phyloP scores from a whole-genome alignment of 2,888 invertebrate genomes.

The Pterostichus madidus region DNA sequence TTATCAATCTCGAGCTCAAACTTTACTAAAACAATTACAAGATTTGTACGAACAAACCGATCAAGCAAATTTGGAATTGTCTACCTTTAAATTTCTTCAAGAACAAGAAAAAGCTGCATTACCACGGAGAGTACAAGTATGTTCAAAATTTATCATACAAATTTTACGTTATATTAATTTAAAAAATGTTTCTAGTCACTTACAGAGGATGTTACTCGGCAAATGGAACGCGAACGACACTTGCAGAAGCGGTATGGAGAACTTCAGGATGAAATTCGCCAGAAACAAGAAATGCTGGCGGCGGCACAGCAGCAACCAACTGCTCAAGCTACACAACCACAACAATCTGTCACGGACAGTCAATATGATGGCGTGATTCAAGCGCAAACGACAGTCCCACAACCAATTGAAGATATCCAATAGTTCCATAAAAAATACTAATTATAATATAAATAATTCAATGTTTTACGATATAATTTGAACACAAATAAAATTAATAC shows the following conservation, averaged over 20 bases:
- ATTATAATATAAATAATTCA: conserved; percentile 43
- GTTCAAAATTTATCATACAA: neutral
- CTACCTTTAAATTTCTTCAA: conserved; percentile 93
- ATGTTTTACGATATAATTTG: conserved; percentile 14
- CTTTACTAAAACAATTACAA: conserved; percentile 91
- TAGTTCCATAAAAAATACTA: conserved; percentile 44
- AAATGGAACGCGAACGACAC: conserved; percentile 93
- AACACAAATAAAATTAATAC: conserved; percentile 25
- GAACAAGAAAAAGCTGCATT: conserved; percentile 94
- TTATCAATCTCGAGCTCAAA: conserved; percentile 88
- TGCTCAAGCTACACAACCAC: conserved; percentile 15
- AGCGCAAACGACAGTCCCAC: conserved; percentile 41
- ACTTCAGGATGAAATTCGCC: conserved; percentile 82
- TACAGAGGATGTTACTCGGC: conserved; percentile 94
- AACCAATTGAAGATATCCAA: conserved; percentile 61
- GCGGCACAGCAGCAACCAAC: conserved; percentile 68
- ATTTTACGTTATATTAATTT: conserved; percentile 21
- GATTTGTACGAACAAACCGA: conserved; percentile 95
- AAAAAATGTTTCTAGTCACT: conserved; percentile 81
- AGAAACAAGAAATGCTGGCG: conserved; percentile 73
- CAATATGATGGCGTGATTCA: conserved; percentile 55
- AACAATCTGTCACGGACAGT: conserved; percentile 48
- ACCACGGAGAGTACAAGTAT: conserved; percentile 92
- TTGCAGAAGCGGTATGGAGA: conserved; percentile 91
- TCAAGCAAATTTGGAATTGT: conserved; percentile 91